A percentile compares a stretch with the other conserved stretches of the same genome.
Conservation (phyloP, 1,140 invertebrate species). For the Holotrichia oblita region DNA sequence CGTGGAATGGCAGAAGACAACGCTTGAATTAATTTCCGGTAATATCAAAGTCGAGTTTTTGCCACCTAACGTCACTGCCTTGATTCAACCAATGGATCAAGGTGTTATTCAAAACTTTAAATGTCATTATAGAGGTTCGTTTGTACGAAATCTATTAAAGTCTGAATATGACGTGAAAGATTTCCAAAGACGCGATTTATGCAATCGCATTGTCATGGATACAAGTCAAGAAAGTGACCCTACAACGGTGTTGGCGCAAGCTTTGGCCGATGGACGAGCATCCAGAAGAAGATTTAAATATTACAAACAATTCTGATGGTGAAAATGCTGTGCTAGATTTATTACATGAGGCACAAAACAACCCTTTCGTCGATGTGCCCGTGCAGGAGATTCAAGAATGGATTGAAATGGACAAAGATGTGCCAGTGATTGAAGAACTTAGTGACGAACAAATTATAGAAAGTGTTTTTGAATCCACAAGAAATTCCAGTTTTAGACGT, state of each 20-base stretch:
- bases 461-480: conserved; percentile 34
- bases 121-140: conserved; percentile 43
- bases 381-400: background rate
- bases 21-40: background rate
- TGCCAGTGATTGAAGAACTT: conserved; percentile 16
- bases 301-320: conserved; percentile 11
- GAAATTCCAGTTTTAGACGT: background rate
- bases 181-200: conserved; percentile 18
- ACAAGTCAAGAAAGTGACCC: conserved; percentile 3
- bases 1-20: conserved; percentile 18
- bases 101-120: conserved; percentile 48
- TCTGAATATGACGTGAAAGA: conserved; percentile 31
- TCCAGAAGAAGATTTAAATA: background rate
- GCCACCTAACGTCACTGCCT: conserved; percentile 53
- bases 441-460: conserved; percentile 26
- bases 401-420: conserved; percentile 31
- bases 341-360: background rate
- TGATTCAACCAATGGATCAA: conserved; percentile 56
- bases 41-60: conserved; percentile 50
- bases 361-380: background rate
- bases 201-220: background rate
- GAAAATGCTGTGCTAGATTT: conserved; percentile 1
- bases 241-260: background rate
- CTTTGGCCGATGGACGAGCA: conserved; percentile 7
- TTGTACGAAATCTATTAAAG: background rate